phyloP scores from a whole-genome alignment of 2,888 invertebrate species.

The Oasisia sp. region DNA sequence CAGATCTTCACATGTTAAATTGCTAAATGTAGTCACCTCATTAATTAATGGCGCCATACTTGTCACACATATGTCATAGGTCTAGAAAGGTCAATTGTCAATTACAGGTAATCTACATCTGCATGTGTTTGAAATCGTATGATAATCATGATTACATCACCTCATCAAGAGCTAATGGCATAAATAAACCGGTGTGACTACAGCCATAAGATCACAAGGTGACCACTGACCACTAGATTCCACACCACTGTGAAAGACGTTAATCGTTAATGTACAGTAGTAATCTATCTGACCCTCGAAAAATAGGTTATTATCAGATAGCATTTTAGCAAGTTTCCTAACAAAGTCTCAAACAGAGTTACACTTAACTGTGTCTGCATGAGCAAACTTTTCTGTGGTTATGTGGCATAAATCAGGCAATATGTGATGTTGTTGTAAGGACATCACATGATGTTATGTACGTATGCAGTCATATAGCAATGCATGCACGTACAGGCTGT shows the following conservation, averaged over 20 bases:
- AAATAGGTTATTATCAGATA: not conserved
- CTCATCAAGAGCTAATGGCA: not conserved
- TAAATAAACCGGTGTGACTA: not conserved
- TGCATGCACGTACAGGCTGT: not conserved
- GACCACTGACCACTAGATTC: not conserved
- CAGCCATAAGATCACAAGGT: not conserved
- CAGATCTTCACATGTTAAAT: not conserved
- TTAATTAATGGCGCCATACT: not conserved
- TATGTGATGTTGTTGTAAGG: not conserved
- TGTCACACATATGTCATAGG: not conserved
- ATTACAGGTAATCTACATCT: not conserved
- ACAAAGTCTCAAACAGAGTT: not conserved
- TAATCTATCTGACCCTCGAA: not conserved
- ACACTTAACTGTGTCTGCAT: not conserved
- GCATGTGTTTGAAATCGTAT: not conserved
- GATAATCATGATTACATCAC: not conserved
- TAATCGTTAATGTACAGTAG: not conserved
- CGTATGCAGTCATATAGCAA: not conserved
- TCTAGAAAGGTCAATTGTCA: not conserved
- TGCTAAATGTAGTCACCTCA: no score
- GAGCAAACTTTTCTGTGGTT: not conserved
- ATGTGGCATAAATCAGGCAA: not conserved
- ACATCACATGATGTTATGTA: not conserved
- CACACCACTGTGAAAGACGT: not conserved
- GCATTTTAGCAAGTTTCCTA: not conserved